Percentiles rank a stretch among this genome's conserved stretches.
Evolutionary conservation across 2,797 vertebrate genomes (phyloP).

Genomic region (Schizopygopsis pylzovi): DNA sequence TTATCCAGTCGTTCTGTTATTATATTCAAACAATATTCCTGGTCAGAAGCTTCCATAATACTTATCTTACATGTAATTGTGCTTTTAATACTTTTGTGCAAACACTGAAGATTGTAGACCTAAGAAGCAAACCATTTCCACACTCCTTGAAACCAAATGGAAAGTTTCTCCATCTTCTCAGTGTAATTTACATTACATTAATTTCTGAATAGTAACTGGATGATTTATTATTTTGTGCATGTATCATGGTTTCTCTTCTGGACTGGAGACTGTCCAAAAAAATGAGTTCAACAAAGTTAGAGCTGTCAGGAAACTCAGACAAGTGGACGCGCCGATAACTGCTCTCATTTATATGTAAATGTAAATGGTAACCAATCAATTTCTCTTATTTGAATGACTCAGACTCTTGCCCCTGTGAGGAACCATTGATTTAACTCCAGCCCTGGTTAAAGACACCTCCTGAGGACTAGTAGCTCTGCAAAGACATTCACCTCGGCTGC

Average conservation of each 20-base stretch:
- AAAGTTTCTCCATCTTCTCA: conserved; percentile 6
- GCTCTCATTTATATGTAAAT: conserved; percentile 62
- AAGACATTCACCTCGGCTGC: background rate
- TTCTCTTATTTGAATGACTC: conserved; percentile 53
- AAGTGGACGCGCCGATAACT: conserved; percentile 45
- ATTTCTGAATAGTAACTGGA: conserved; percentile 6
- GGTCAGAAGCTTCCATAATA: background rate
- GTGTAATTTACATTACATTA: conserved; percentile 5
- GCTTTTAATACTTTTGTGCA: background rate
- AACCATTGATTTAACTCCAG: conserved; percentile 47
- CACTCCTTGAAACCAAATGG: conserved; percentile 11
- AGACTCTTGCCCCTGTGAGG: conserved; percentile 30
- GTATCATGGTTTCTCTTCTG: background rate
- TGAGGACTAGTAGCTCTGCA: background rate
- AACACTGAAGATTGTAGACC: background rate
- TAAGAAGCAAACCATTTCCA: background rate
- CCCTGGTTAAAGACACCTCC: conserved; percentile 5
- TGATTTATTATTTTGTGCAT: conserved; percentile 37
- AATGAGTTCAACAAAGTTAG: conserved; percentile 30
- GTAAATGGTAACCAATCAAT: conserved; percentile 56
- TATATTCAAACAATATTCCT: background rate
- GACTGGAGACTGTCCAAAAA: conserved; percentile 9
- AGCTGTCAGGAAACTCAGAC: conserved; percentile 48
- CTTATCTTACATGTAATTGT: background rate
- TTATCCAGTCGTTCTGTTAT: background rate